Evolutionary conservation across 2,888 invertebrate genomes (phyloP).

Genomic region (Hyalella azteca): DNA sequence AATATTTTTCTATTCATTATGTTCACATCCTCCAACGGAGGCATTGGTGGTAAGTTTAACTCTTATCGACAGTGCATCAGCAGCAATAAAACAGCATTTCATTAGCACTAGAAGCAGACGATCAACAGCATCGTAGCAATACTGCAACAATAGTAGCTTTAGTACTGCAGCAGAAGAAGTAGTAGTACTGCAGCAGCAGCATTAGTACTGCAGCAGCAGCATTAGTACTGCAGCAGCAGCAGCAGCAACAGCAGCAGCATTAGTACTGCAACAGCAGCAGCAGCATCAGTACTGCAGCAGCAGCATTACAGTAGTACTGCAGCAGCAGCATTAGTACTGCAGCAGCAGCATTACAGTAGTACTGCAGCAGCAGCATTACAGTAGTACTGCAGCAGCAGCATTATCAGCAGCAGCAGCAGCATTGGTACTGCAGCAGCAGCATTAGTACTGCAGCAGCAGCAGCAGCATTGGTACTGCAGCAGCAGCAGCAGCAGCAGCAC

Average conservation of each 20-base stretch:
- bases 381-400: not conserved
- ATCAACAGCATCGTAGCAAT: too few relatives aligned
- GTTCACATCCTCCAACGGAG: too few relatives aligned
- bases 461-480: not conserved
- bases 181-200: not conserved
- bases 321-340: not conserved
- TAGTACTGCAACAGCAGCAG: not conserved
- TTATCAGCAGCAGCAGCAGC: not conserved
- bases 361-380: not conserved
- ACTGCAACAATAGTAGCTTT: not conserved
- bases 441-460: not conserved
- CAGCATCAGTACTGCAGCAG: not conserved
- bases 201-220: not conserved
- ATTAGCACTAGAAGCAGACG: too few relatives aligned
- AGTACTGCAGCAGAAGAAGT: not conserved
- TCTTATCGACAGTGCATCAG: too few relatives aligned
- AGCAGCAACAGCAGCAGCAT: not conserved
- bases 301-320: not conserved
- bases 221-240: not conserved
- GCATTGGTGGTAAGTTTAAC: too few relatives aligned
- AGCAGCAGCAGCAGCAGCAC: not conserved
- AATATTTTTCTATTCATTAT: too few relatives aligned
- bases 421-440: not conserved
- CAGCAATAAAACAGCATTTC: too few relatives aligned
- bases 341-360: not conserved